phyloP scores from a whole-genome alignment of 1,140 invertebrate species.

The Pemphigus obesinymphae region DNA sequence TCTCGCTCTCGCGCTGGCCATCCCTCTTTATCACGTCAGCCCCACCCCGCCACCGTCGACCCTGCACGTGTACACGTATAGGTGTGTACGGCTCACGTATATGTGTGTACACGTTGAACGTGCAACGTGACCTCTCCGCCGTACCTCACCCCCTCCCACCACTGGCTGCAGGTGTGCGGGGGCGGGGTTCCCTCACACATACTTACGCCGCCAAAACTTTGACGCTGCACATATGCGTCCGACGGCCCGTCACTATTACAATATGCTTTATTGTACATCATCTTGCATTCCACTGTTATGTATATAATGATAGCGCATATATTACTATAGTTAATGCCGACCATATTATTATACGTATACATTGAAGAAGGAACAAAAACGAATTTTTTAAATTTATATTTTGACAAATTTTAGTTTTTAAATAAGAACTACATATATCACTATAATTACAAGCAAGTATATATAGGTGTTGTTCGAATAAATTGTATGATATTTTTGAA shows the following conservation, averaged over 20 bases:
- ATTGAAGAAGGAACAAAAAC: too few species aligned
- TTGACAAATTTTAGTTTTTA: too few species aligned
- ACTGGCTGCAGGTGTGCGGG: neutral
- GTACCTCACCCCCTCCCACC: neutral
- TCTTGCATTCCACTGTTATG: neutral
- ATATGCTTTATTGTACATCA: neutral
- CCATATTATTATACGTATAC: too few species aligned
- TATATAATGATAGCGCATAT: too few species aligned
- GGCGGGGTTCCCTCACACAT: neutral
- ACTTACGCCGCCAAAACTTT: neutral
- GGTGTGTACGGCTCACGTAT: neutral
- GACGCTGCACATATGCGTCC: neutral
- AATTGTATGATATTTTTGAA: too few species aligned
- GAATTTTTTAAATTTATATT: too few species aligned
- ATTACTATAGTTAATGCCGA: too few species aligned
- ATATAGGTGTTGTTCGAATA: too few species aligned
- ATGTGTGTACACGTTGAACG: neutral
- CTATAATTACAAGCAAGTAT: too few species aligned
- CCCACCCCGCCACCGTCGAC: neutral
- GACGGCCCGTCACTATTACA: neutral
- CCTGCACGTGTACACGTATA: too few species aligned
- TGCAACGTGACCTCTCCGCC: neutral
- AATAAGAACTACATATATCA: too few species aligned
- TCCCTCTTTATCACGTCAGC: too few species aligned
- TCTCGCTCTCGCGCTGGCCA: neutral